A percentile compares a stretch with the other conserved stretches of the same genome.
Conservation (phyloP, 2,888 invertebrate genomes). For the Cataglyphis livida region DNA sequence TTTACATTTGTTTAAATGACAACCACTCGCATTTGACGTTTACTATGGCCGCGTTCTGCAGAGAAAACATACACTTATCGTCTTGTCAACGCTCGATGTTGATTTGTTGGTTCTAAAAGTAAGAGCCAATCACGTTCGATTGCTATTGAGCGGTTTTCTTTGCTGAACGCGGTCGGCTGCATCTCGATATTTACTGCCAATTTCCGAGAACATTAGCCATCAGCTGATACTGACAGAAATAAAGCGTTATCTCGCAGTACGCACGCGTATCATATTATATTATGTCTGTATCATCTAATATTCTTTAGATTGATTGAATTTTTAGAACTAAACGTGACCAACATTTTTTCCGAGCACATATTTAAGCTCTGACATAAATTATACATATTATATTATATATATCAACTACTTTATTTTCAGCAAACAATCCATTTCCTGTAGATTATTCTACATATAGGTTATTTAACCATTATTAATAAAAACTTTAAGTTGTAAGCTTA, state of each 20-base stretch:
- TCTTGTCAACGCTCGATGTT: no score
- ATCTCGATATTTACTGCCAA: not conserved
- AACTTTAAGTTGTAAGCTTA: not conserved
- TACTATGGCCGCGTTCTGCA: not conserved
- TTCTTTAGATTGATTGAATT: not conserved
- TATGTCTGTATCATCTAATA: not conserved
- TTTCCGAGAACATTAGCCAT: no score
- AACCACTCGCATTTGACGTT: not conserved
- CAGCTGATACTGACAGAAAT: no score
- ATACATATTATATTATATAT: not conserved
- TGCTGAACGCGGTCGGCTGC: not conserved
- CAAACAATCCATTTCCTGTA: not conserved
- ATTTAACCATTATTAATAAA: conserved; percentile 1
- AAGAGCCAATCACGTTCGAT: no score
- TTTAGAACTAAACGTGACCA: not conserved
- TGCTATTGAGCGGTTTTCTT: no score
- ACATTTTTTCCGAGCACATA: not conserved
- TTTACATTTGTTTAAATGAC: not conserved
- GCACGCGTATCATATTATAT: not conserved
- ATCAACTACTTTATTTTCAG: not conserved
- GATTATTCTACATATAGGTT: not conserved
- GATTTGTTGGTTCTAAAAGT: no score
- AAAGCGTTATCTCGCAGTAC: not conserved
- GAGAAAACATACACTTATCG: no score
- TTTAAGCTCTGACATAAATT: not conserved